phyloP scores from a whole-genome alignment of 2,113 vertebrate species.

The Equus quagga region DNA sequence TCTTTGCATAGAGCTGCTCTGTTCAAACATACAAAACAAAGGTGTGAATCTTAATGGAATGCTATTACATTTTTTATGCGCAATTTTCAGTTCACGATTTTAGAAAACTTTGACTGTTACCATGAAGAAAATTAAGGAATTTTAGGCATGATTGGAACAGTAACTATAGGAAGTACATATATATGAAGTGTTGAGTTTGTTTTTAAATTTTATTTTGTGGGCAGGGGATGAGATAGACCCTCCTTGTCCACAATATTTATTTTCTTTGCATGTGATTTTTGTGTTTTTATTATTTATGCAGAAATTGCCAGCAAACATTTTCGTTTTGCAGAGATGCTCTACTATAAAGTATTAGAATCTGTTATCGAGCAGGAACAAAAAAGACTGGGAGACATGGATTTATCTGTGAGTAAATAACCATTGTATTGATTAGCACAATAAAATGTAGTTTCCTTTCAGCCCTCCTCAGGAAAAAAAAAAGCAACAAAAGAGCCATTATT shows the following conservation, averaged over 20 bases:
- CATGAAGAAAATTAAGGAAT: constrained; percentile 19
- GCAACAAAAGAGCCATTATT: neutral
- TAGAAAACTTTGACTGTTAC: constrained; percentile 35
- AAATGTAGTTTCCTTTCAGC: neutral
- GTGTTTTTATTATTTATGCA: constrained; percentile 81
- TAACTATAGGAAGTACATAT: neutral
- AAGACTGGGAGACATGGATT: constrained; percentile 92
- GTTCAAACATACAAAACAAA: neutral
- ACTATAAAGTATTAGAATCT: constrained; percentile 95
- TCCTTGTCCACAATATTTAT: neutral
- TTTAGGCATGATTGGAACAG: neutral
- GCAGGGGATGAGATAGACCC: neutral
- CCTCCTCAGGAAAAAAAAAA: neutral
- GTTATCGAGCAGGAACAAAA: constrained; percentile 94
- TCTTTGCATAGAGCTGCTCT: neutral
- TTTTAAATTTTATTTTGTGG: constrained; percentile 50
- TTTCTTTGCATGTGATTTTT: constrained; percentile 42
- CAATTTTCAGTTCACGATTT: constrained; percentile 31
- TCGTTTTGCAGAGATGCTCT: constrained; percentile 93
- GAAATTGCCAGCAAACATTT: constrained; percentile 94
- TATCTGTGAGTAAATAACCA: constrained; percentile 91
- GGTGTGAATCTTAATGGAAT: neutral
- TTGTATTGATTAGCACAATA: neutral
- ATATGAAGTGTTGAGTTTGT: neutral
- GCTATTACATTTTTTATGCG: neutral